Base-by-base conservation (phyloP, 2,797 vertebrate genomes). In the Clarias laeviceps region DNA sequence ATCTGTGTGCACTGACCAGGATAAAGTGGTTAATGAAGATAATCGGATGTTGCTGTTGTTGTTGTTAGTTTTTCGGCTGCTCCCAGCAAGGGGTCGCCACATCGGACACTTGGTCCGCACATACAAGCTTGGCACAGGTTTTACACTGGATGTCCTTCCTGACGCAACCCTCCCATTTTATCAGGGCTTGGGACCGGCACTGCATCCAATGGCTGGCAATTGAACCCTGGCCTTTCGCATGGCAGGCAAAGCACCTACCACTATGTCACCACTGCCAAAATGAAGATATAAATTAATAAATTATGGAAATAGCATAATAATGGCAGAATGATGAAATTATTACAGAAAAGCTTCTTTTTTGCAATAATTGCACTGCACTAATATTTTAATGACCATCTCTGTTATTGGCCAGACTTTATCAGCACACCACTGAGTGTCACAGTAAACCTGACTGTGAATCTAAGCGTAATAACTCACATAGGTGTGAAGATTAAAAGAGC, bases 1-100 rank as follows among this genome's bases (percentile, higher is more conserved):
- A 54, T 54, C n/a, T 29, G 6, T 18, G 15, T 74, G 45, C 15
- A 27, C 5, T 72, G 17, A 20, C 15, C 17, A 14, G 56, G 72
- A 54, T 29, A 29, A 74, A 76, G 18, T 20, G n/a, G n/a, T 20
- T 74, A 77, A 56, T 78, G 56, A 78, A 78, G 12, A 78, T 24
- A 12, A 78, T 37, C 9, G 20, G 32, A 11, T 65, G 11, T 54
- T 50, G 45, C 12, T 54, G 50, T 54, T 50, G 45, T 50, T 54
- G 50, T 54, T 14, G 40, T 45, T 45, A 45, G 7, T 45, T 14
- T 54, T 50, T 54, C 50, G 50, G 12, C 12, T 54, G 50, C 50
- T 54, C 12, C 0, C 50, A 14, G 50, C 11, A 50, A 50, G 45
- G 12, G 50, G 50, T 54, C 50, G 50, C 50, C 12, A 54, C 50